Percentiles rank a stretch among this genome's conserved stretches.
These are phyloP conservation scores for Pedetes capensis DNA, from an alignment of 2,113 vertebrate species.

Conservation along the genomic window DNA sequence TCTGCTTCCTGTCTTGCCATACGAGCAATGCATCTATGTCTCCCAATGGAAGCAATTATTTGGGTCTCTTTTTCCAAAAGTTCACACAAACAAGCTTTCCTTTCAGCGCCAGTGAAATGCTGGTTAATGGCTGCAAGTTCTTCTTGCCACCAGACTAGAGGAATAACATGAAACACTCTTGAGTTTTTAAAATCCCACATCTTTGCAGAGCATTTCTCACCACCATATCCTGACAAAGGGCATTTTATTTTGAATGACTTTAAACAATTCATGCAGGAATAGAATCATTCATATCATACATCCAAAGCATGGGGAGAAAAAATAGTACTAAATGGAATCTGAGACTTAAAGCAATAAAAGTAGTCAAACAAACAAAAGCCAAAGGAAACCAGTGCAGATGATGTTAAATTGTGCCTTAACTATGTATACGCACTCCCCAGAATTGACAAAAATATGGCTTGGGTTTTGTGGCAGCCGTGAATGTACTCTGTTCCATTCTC, in stretches of 20 bases:
- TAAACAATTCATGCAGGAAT: conserved; percentile 30
- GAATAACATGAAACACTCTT: conserved; percentile 33
- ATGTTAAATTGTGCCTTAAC: not conserved
- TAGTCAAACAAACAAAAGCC: not conserved
- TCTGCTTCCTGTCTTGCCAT: conserved; percentile 80
- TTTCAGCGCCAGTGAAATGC: conserved; percentile 85
- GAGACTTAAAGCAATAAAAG: not conserved
- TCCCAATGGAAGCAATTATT: conserved; percentile 88
- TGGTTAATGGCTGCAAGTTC: conserved; percentile 85
- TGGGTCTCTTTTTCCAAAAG: conserved; percentile 91
- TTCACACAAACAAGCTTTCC: conserved; percentile 90
- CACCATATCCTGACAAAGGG: conserved; percentile 27
- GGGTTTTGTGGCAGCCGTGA: not conserved
- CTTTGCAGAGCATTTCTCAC: conserved; percentile 47
- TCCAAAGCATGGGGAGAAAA: not conserved
- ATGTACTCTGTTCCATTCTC: not conserved
- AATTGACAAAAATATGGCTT: not conserved
- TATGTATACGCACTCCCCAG: not conserved
- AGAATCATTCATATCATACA: not conserved
- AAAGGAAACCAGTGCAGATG: not conserved
- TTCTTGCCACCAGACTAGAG: conserved; percentile 90
- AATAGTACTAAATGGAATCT: not conserved
- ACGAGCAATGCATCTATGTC: conserved; percentile 80
- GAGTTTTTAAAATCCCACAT: conserved; percentile 35
- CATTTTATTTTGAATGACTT: conserved; percentile 24